These are phyloP conservation scores for Hipparchia sbordonii DNA, from an alignment of 2,888 invertebrate genomes.

Conservation along the genomic window DNA sequence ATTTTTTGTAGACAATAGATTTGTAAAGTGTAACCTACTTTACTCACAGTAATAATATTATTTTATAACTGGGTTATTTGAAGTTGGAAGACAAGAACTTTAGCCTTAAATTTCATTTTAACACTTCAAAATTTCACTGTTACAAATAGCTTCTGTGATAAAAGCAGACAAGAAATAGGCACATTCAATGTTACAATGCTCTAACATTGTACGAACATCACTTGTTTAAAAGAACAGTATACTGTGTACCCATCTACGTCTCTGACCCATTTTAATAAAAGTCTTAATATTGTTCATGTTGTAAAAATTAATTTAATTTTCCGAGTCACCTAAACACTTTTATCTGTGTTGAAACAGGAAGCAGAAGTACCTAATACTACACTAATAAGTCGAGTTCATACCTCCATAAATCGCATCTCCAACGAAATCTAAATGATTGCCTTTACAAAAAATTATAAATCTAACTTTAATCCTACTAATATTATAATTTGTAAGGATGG, in stretches of 20 bases:
- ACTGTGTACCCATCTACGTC: neutral
- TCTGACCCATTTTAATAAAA: constrained; percentile 14
- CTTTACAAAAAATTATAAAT: too few species aligned
- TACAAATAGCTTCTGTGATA: too few species aligned
- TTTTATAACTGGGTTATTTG: too few species aligned
- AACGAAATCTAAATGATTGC: neutral
- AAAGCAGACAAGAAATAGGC: too few species aligned
- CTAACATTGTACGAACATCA: neutral
- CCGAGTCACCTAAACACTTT: neutral
- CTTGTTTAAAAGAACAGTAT: neutral
- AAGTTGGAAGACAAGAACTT: too few species aligned
- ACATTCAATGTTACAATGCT: neutral
- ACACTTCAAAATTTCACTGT: too few species aligned
- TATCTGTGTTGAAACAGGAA: neutral
- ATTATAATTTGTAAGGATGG: too few species aligned
- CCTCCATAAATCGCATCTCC: neutral
- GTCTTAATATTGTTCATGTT: neutral
- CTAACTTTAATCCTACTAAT: too few species aligned
- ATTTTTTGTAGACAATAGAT: constrained; percentile 13
- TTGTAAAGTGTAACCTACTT: neutral
- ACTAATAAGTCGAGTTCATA: constrained; percentile 4
- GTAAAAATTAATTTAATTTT: constrained; percentile 5
- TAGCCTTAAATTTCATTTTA: too few species aligned
- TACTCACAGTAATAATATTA: neutral
- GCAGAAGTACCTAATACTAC: constrained; percentile 6